A percentile compares a stretch with the other conserved stretches of the same genome.
phyloP scores from a whole-genome alignment of 1,140 invertebrate species.

The Drosophila nigrodunni region DNA sequence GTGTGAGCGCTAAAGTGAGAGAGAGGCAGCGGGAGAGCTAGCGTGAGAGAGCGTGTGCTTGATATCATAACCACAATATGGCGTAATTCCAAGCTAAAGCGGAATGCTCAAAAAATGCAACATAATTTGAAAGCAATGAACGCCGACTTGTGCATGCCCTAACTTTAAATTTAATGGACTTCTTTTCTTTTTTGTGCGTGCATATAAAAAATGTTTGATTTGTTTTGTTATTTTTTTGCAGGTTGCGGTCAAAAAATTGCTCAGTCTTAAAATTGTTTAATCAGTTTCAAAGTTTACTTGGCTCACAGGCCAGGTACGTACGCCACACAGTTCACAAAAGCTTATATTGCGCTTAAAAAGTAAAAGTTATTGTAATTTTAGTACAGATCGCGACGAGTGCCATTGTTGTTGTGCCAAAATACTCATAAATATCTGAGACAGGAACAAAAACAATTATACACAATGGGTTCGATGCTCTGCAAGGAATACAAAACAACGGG shows the following conservation, averaged over 20 bases:
- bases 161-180: not conserved
- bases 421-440: slow-evolving; percentile 21
- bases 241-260: slow-evolving; percentile 27
- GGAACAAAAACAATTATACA: slow-evolving; percentile 32
- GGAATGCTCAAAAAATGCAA: slow-evolving; percentile 18
- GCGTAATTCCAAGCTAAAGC: slow-evolving; percentile 22
- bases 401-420: not conserved
- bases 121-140: not conserved
- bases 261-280: slow-evolving; percentile 19
- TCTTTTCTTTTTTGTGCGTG: not conserved
- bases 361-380: not conserved
- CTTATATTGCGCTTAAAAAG: not conserved
- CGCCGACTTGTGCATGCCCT: slow-evolving; percentile 26
- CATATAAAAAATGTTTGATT: not conserved
- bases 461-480: slow-evolving; percentile 72
- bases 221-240: slow-evolving; percentile 21
- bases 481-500: slow-evolving; percentile 77
- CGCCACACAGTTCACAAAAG: not conserved
- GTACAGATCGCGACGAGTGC: not conserved
- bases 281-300: slow-evolving; percentile 25
- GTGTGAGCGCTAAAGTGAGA: not conserved
- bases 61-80: slow-evolving; percentile 14
- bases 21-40: not conserved
- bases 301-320: slow-evolving; percentile 23
- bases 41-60: not conserved